Evolutionary conservation across 2,113 vertebrate genomes (phyloP), one percentile per base, ranked within the genome.

Genomic region (Perca schrenkii): DNA sequence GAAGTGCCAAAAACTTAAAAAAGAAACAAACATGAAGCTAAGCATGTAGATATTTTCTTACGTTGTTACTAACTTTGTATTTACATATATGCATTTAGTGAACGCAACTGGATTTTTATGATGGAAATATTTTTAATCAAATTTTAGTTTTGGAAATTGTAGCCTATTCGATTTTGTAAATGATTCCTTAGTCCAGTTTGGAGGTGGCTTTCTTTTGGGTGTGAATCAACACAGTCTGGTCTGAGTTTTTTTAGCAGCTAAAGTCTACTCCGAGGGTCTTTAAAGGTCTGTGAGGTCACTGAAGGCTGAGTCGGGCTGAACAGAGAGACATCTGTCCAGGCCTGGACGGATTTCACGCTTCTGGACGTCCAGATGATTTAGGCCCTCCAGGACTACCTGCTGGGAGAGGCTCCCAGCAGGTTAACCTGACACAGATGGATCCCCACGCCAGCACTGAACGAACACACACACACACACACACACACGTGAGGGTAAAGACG

Each of bases 311-410:
- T 49, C 63, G 77, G 61, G 70, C 77, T 73, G 89, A 93, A 74
- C 87, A 77, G 88, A 90, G 95, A 97, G 94, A 97, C 96, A 96
- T 95, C 93, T 92, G 90, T 95, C 95, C 93, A 83, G 93, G 95
- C 93, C 96, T 96, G 96, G 94, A 94, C 94, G 92, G 95, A 98
- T 98, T 98, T 98, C 97, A 98, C 95, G 96, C 97, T 98, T 94
- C 94, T 90, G 90, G 93, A 94, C 95, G 95, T 96, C 95, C 93
- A 94, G 95, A 98, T 98, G 97, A 98, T 98, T 97, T 97, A 96
- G 96, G 93, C 94, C 93, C 93, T 94, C 93, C 92, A 94, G 93
- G 92, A 92, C 89, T 94, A 96, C 97, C 96, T 96, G 96, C 98
- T 97, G 97, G 94, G 97, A 97, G 94, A 94, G 89, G 87, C 93